Conservation (phyloP, 53 echinoderm and acorn worm genomes). For the Pentamera pediparva region DNA sequence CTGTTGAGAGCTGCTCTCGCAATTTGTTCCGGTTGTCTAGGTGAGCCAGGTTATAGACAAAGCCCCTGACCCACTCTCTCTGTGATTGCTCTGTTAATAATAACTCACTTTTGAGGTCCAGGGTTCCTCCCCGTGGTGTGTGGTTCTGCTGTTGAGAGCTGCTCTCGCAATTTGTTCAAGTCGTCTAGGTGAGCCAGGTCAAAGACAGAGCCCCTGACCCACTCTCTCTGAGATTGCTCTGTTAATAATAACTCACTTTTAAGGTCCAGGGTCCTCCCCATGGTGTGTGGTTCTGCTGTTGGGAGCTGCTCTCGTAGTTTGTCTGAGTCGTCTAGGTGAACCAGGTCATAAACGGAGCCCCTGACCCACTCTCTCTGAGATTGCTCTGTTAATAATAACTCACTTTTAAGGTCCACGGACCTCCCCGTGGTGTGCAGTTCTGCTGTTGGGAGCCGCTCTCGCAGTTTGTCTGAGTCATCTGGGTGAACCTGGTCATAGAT, state of each 20-base stretch:
- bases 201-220: slow-evolving; percentile 85
- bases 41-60: too few species aligned
- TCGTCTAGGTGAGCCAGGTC: slow-evolving; percentile 95
- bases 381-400: too few species aligned
- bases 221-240: too few species aligned
- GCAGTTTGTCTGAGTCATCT: slow-evolving; percentile 86
- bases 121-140: slow-evolving; percentile 88
- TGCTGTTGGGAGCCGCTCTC: slow-evolving; percentile 88
- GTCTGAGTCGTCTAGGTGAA: slow-evolving; percentile 91
- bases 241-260: too few species aligned
- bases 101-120: slow-evolving; percentile 97
- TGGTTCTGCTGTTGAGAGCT: slow-evolving; percentile 91
- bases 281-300: slow-evolving; percentile 91
- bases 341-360: slow-evolving; percentile 81
- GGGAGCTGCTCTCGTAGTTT: slow-evolving; percentile 89
- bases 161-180: slow-evolving; percentile 80
- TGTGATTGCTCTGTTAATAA: too few species aligned
- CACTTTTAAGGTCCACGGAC: slow-evolving; percentile 94
- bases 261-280: slow-evolving; percentile 87
- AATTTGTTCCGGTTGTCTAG: too few species aligned
- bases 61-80: too few species aligned
- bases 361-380: slow-evolving; percentile 97
- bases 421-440: slow-evolving; percentile 93
- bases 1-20: too few species aligned
- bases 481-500: slow-evolving; percentile 92